These are phyloP conservation scores for Tribolium castaneum DNA, from an alignment of 1,140 invertebrate species.

Conservation along the genomic window DNA sequence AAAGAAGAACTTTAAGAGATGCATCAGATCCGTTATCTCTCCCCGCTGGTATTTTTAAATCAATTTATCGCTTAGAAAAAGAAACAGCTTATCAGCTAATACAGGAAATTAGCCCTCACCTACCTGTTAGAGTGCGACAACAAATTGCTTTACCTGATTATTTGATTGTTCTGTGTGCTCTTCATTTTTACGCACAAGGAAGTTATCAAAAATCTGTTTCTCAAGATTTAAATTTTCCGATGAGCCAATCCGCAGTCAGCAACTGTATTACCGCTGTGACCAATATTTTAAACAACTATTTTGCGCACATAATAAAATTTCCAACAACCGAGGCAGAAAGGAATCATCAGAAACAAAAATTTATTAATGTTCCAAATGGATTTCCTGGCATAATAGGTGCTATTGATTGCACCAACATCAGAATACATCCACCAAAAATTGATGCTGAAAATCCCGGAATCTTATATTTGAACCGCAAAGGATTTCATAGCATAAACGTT, in stretches of 20 bases:
- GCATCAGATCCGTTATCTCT: background rate
- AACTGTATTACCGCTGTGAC: background rate
- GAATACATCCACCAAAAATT: slow-evolving; percentile 38
- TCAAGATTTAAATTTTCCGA: slow-evolving; percentile 4
- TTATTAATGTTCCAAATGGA: slow-evolving; percentile 43
- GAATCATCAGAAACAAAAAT: slow-evolving; percentile 46
- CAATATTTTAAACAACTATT: background rate
- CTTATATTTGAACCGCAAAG: slow-evolving; percentile 41
- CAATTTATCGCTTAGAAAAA: background rate
- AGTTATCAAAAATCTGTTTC: slow-evolving; percentile 6
- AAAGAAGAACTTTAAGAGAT: background rate
- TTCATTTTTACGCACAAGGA: slow-evolving; percentile 13
- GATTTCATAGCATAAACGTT: slow-evolving; percentile 47
- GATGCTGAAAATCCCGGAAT: slow-evolving; percentile 46
- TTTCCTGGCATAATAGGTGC: slow-evolving; percentile 57
- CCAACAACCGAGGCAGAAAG: slow-evolving; percentile 46
- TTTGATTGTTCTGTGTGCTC: background rate
- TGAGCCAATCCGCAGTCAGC: background rate
- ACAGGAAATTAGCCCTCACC: background rate
- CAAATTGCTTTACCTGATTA: background rate
- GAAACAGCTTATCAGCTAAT: background rate
- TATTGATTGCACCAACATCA: slow-evolving; percentile 58
- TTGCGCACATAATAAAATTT: slow-evolving; percentile 49
- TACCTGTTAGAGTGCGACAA: background rate
- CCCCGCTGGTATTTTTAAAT: background rate